A percentile compares a stretch with the other conserved stretches of the same genome.
These are phyloP conservation scores for Agonopterix subpropinquella DNA, from an alignment of 2,888 invertebrate genomes.

Conservation along the genomic window DNA sequence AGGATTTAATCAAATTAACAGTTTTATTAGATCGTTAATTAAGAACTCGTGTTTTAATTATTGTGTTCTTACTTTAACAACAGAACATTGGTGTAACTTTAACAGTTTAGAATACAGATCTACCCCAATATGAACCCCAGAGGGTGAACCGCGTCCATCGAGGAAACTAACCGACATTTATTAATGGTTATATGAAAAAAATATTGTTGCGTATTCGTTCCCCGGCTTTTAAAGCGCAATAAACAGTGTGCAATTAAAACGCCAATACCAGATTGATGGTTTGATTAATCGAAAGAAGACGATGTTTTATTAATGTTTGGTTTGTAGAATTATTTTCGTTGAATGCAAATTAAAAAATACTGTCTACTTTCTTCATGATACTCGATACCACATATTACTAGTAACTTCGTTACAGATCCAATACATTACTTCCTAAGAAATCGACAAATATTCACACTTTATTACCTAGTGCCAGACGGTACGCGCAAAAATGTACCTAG, in stretches of 20 bases:
- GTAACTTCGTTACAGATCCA: no score
- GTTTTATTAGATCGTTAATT: neutral
- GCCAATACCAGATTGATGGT: constrained; percentile 68
- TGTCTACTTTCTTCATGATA: no score
- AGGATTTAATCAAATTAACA: neutral
- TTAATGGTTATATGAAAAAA: constrained; percentile 81
- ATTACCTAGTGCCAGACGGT: no score
- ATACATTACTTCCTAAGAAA: no score
- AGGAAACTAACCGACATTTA: constrained; percentile 82
- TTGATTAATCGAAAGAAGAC: constrained; percentile 41
- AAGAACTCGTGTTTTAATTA: neutral
- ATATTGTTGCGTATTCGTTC: constrained; percentile 77
- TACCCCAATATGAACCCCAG: constrained; percentile 31
- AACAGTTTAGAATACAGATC: neutral
- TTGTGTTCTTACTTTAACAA: no score
- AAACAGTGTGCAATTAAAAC: constrained; percentile 71
- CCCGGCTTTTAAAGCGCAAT: constrained; percentile 70
- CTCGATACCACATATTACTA: no score
- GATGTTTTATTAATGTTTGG: neutral
- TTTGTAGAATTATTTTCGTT: neutral
- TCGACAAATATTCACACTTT: no score
- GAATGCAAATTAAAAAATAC: no score
- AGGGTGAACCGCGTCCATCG: constrained; percentile 45
- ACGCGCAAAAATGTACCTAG: no score
- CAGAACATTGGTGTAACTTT: no score